Evolutionary conservation across 2,888 invertebrate species (phyloP).

Genomic region (Tanytarsus gracilentus): DNA sequence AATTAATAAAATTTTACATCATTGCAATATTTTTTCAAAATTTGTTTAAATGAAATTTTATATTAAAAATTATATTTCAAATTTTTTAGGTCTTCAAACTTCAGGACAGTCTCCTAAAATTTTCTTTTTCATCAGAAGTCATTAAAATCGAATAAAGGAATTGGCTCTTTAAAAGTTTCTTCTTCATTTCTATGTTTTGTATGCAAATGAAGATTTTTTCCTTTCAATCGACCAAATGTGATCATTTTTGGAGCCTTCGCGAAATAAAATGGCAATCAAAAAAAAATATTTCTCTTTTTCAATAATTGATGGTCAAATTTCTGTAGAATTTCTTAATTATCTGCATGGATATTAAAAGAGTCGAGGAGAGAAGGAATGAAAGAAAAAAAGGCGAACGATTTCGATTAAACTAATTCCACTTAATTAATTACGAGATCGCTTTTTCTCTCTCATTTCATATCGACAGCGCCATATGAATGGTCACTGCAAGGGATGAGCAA

Average conservation of each 20-base stretch:
- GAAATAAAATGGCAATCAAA: too few relatives aligned
- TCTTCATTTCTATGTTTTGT: too few relatives aligned
- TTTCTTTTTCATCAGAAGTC: background rate
- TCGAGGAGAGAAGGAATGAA: background rate
- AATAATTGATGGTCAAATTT: background rate
- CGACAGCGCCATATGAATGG: too few relatives aligned
- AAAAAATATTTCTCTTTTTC: background rate
- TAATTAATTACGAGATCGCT: slow-evolving; percentile 24
- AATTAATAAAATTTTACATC: too few relatives aligned
- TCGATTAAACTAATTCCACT: slow-evolving; percentile 25
- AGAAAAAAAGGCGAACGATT: background rate
- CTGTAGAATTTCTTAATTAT: slow-evolving; percentile 8
- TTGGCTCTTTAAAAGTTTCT: background rate
- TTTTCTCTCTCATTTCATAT: too few relatives aligned
- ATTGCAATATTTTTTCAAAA: too few relatives aligned
- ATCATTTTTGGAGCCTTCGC: too few relatives aligned
- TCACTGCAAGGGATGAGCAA: too few relatives aligned
- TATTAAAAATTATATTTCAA: background rate
- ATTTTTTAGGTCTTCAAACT: background rate
- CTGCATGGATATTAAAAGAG: background rate
- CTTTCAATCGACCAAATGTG: too few relatives aligned
- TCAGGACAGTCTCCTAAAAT: background rate
- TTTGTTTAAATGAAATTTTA: background rate
- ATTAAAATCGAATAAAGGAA: slow-evolving; percentile 2
- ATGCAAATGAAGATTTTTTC: background rate